phyloP scores from a whole-genome alignment of 2,888 invertebrate species.

The Morpho deidamia region DNA sequence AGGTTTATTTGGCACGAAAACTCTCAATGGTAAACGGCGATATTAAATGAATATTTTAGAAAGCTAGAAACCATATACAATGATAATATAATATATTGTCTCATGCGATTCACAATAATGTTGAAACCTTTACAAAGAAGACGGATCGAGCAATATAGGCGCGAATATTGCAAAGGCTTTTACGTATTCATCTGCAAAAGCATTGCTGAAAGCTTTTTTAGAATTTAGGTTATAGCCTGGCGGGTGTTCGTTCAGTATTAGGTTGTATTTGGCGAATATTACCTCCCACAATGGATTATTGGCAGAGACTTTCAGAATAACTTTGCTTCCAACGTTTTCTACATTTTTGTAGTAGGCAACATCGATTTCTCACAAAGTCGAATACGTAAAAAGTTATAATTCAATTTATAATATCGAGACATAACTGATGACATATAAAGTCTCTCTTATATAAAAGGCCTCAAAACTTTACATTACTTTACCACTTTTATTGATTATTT shows the following conservation, averaged over 20 bases:
- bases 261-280: constrained; percentile 20
- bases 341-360: neutral
- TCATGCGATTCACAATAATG: constrained; percentile 11
- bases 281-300: constrained; percentile 5
- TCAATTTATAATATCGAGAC: too few relatives aligned
- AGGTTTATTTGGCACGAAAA: too few relatives aligned
- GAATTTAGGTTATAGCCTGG: constrained; percentile 25
- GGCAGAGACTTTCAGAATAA: neutral
- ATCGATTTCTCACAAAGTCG: neutral
- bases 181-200: constrained; percentile 26
- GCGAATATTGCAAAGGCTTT: constrained; percentile 26
- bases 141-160: constrained; percentile 21
- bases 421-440: too few relatives aligned
- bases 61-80: too few relatives aligned
- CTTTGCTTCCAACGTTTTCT: neutral
- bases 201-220: constrained; percentile 28
- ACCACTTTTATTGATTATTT: too few relatives aligned
- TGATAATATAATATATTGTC: neutral
- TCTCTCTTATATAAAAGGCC: too few relatives aligned
- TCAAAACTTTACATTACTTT: too few relatives aligned
- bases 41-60: too few relatives aligned
- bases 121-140: constrained; percentile 23
- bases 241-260: constrained; percentile 16
- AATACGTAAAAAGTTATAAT: neutral
- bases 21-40: too few relatives aligned